Conservation (phyloP, 2,888 invertebrate species). For the Calameuta idolon region DNA sequence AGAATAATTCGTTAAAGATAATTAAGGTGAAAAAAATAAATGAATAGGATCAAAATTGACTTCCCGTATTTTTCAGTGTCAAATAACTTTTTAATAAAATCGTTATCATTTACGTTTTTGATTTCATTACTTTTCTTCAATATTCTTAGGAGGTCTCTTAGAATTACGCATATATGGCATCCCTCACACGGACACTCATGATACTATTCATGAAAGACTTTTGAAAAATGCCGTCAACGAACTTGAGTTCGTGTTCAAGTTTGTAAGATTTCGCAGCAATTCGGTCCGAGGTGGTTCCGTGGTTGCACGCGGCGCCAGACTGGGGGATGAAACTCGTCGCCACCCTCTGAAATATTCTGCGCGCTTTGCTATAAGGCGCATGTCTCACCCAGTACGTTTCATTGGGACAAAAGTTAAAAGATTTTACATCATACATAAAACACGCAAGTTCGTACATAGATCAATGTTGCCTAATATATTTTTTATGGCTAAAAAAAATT, state of each 20-base stretch:
- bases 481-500: background rate
- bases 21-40: background rate
- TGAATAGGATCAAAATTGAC: background rate
- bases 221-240: background rate
- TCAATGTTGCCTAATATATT: no score
- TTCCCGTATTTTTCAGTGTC: background rate
- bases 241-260: background rate
- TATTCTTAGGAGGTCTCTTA: background rate
- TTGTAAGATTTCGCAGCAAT: background rate
- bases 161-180: background rate
- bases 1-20: background rate
- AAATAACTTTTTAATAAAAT: background rate
- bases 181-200: background rate
- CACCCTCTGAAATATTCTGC: conserved; percentile 31
- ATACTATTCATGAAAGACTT: background rate
- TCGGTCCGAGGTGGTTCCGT: conserved; percentile 32
- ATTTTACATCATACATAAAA: background rate
- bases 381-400: conserved; percentile 19
- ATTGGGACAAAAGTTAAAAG: background rate
- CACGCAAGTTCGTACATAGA: background rate
- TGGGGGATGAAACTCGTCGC: conserved; percentile 53
- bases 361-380: conserved; percentile 33
- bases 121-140: background rate
- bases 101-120: background rate
- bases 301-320: conserved; percentile 63